These are phyloP conservation scores for Haemorhous mexicanus DNA, from an alignment of 2,113 vertebrate genomes.

Conservation along the genomic window DNA sequence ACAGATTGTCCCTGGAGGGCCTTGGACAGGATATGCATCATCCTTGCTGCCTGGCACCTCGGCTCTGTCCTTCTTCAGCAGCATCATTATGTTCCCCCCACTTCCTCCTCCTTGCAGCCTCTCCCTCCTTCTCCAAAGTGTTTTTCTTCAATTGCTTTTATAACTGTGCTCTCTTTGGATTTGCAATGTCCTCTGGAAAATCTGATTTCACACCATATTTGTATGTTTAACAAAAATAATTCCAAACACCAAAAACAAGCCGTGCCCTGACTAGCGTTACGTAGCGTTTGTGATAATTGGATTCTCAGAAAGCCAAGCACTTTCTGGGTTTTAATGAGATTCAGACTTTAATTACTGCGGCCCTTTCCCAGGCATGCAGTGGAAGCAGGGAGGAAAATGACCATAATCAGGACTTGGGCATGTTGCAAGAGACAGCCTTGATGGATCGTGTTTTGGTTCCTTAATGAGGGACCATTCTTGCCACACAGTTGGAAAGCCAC, in stretches of 20 bases:
- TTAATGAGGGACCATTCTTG: constrained; percentile 47
- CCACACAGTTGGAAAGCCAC: constrained; percentile 1
- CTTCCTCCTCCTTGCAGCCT: background rate
- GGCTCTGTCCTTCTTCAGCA: background rate
- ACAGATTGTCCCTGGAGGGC: background rate
- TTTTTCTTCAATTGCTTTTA: constrained; percentile 1
- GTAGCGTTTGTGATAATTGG: constrained; percentile 56
- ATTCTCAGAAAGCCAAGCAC: constrained; percentile 63
- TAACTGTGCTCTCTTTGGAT: background rate
- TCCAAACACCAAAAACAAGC: constrained; percentile 32
- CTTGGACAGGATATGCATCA: background rate
- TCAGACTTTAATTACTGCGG: constrained; percentile 57
- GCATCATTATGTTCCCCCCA: background rate
- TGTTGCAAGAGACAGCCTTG: constrained; percentile 7
- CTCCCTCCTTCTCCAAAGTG: background rate
- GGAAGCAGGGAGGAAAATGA: constrained; percentile 46
- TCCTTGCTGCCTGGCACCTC: background rate
- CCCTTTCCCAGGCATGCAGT: constrained; percentile 55
- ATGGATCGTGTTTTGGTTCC: background rate
- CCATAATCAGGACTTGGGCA: constrained; percentile 38
- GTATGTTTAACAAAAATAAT: constrained; percentile 44
- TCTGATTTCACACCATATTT: constrained; percentile 34
- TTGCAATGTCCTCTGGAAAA: constrained; percentile 6
- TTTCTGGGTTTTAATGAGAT: constrained; percentile 61
- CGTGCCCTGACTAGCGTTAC: constrained; percentile 29